Evolutionary conservation across 1,140 invertebrate species (phyloP), one percentile per base, ranked within the genome.

Genomic region (Notospermus geniculatus): DNA sequence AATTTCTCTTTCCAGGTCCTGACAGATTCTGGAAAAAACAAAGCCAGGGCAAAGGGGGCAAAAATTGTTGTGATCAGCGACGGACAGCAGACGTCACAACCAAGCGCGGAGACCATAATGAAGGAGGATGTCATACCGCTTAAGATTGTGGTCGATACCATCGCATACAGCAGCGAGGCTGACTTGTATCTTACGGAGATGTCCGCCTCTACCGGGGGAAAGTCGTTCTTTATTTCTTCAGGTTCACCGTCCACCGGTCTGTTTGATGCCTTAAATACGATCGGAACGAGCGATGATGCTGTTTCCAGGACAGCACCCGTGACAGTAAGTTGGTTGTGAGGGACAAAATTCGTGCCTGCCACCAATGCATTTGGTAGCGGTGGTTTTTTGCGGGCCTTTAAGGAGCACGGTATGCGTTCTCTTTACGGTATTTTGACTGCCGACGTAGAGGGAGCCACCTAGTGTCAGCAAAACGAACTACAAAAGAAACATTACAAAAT

Each of bases 51-150:
- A 23, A 28, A 52, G 1, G 67, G 66, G 2, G 66, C 66, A 13
- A 60, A 65, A 19, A 59, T 71, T 27, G 63, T 71, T 29, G 57
- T 71, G 2, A 65, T 71, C 23, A 71, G 67, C 22, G 69, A 71
- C 58, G 69, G 69, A 17, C 65, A 71, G 57, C 65, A 71, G 59
- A 71, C 68, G 43, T 56, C 64, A 45, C 30, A 60, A 28, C 68
- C 68, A 2, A 62, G 52, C 36, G 56, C 64, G 7, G 60, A 52
- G 17, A 62, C 68, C 5, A 15, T 36, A 45, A 57, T 66, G 25
- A 50, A 58, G 25, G 46, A 46, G 9, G 39, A 55, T 9, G 41
- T 62, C 11, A 17, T 54, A 52, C 29, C 43, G 27, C 29, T 30
- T 17, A 60, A 62, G 0, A 63, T 70, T 1, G 58, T 68, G 19